A percentile compares a stretch with the other conserved stretches of the same genome.
Conservation (phyloP, 2,113 vertebrate species). For the Craseonycteris thonglongyai region DNA sequence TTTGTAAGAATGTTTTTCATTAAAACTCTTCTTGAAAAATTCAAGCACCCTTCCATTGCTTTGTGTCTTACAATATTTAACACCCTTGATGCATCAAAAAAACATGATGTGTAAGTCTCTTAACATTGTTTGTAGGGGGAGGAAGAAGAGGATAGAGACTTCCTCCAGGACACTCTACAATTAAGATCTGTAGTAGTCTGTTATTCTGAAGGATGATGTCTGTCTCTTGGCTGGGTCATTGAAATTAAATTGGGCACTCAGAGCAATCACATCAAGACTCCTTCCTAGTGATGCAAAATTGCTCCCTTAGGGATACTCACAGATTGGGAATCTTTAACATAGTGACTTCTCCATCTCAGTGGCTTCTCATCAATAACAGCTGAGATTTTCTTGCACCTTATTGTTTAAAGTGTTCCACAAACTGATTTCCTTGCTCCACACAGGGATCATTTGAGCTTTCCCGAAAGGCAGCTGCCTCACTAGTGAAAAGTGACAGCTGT, state of each 20-base stretch:
- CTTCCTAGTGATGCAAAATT: slow-evolving; percentile 56
- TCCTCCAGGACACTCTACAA: slow-evolving; percentile 43
- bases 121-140: slow-evolving; percentile 44
- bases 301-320: slow-evolving; percentile 61
- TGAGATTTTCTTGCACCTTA: slow-evolving; percentile 63
- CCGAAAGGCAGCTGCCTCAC: slow-evolving; percentile 39
- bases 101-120: slow-evolving; percentile 13
- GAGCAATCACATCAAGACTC: slow-evolving; percentile 63
- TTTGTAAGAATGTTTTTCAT: slow-evolving; percentile 50
- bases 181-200: slow-evolving; percentile 55
- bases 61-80: slow-evolving; percentile 54
- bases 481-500: slow-evolving; percentile 60
- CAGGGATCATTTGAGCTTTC: slow-evolving; percentile 44
- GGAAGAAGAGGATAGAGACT: slow-evolving; percentile 37
- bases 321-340: slow-evolving; percentile 57
- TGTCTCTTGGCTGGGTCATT: slow-evolving; percentile 65
- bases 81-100: slow-evolving; percentile 42
- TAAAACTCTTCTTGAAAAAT: slow-evolving; percentile 33
- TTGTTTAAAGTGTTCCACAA: slow-evolving; percentile 56
- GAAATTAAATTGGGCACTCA: slow-evolving; percentile 72
- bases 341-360: slow-evolving; percentile 64
- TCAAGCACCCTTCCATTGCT: slow-evolving; percentile 15
- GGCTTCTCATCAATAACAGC: slow-evolving; percentile 64
- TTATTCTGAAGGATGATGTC: slow-evolving; percentile 62
- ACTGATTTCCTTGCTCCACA: slow-evolving; percentile 53